A percentile compares a stretch with the other conserved stretches of the same genome.
phyloP scores from a whole-genome alignment of 2,888 invertebrate species.

The Phortica okadai region DNA sequence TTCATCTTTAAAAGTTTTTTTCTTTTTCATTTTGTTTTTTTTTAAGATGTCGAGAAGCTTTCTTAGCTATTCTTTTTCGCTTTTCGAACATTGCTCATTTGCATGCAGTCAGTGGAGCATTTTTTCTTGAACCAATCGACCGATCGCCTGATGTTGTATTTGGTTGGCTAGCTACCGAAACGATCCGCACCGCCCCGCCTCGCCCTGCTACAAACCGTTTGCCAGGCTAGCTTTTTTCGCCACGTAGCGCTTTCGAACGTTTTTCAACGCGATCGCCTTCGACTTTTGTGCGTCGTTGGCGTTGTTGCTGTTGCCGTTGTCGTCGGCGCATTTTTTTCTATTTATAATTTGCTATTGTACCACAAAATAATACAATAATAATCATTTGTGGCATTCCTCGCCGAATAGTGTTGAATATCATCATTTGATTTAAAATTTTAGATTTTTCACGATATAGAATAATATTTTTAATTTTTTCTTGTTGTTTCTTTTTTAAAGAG shows the following conservation, averaged over 20 bases:
- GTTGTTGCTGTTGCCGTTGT: background rate
- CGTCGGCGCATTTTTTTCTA: constrained; percentile 46
- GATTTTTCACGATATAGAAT: constrained; percentile 60
- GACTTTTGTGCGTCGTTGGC: background rate
- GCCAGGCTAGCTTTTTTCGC: background rate
- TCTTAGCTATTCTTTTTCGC: background rate
- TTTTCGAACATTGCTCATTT: background rate
- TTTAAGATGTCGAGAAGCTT: constrained; percentile 22
- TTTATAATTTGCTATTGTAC: constrained; percentile 54
- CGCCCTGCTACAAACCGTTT: background rate
- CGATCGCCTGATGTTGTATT: background rate
- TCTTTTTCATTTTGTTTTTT: constrained; percentile 43
- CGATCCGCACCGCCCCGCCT: too few species aligned
- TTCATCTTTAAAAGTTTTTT: constrained; percentile 62
- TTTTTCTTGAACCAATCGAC: background rate
- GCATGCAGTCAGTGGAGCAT: background rate
- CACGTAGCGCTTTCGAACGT: background rate
- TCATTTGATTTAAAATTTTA: constrained; percentile 59
- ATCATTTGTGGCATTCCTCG: constrained; percentile 64
- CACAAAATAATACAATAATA: constrained; percentile 55
- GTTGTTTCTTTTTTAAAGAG: constrained; percentile 5
- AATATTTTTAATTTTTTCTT: constrained; percentile 14
- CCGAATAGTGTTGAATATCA: constrained; percentile 73
- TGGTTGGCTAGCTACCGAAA: background rate
- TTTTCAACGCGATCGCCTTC: background rate